phyloP scores from a whole-genome alignment of 2,797 vertebrate genomes.

The Eptatretus atami region DNA sequence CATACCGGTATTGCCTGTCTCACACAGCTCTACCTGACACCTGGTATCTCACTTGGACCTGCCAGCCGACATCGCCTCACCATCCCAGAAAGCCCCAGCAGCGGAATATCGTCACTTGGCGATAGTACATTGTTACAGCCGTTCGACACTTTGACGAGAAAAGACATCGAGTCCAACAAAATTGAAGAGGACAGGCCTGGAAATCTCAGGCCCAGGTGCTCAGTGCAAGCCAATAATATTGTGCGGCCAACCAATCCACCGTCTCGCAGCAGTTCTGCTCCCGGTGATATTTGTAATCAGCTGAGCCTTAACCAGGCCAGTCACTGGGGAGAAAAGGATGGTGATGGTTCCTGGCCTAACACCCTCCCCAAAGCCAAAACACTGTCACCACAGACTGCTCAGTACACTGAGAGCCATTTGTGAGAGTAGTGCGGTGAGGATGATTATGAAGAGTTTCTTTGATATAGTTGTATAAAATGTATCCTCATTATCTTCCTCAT shows the following conservation, averaged over 20 bases:
- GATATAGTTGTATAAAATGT: too few relatives aligned
- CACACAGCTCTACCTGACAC: too few relatives aligned
- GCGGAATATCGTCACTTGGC: conserved; percentile 75
- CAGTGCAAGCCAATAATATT: conserved; percentile 33
- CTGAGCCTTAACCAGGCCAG: conserved; percentile 14
- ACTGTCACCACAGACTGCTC: conserved; percentile 51
- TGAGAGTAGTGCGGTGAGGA: conserved; percentile 10
- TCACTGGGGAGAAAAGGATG: conserved; percentile 11
- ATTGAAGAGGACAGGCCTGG: too few relatives aligned
- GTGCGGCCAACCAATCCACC: conserved; percentile 42
- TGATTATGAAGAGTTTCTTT: too few relatives aligned
- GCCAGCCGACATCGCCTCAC: conserved; percentile 59
- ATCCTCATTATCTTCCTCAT: too few relatives aligned
- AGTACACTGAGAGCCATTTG: conserved; percentile 65
- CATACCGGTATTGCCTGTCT: too few relatives aligned
- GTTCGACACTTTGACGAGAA: conserved; percentile 30
- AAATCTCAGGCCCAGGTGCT: too few relatives aligned
- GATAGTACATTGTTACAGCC: conserved; percentile 89
- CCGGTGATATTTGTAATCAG: conserved; percentile 28
- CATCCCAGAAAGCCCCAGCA: conserved; percentile 88
- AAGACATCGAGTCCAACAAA: conserved; percentile 23
- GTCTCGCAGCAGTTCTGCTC: conserved; percentile 46
- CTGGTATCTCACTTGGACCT: too few relatives aligned
- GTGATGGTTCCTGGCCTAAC: conserved; percentile 42
- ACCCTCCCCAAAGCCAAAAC: conserved; percentile 72